Evolutionary conservation across 2,888 invertebrate species (phyloP).

Genomic region (Ophion slaviceki): DNA sequence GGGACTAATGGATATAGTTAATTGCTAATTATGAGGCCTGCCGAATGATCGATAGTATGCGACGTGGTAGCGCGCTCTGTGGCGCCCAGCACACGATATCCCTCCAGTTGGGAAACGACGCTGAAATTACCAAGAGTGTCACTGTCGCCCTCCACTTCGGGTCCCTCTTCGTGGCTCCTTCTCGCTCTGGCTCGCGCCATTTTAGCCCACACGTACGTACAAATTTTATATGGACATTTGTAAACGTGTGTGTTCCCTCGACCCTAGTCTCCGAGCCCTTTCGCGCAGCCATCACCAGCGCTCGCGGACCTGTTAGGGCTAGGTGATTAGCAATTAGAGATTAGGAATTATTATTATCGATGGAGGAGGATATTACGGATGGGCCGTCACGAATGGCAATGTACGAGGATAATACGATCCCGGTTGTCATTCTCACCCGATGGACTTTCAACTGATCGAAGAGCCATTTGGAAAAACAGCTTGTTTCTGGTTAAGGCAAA

Average conservation of each 20-base stretch:
- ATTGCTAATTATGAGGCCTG: conserved; percentile 84
- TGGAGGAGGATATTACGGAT: conserved; percentile 28
- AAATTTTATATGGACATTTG: conserved; percentile 7
- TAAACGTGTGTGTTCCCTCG: conserved; percentile 9
- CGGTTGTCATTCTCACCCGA: background rate
- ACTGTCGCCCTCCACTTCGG: conserved; percentile 72
- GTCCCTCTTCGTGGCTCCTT: conserved; percentile 42
- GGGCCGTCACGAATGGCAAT: conserved; percentile 14
- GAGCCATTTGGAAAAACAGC: background rate
- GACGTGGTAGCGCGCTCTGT: conserved; percentile 73
- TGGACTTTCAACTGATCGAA: background rate
- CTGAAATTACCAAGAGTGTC: conserved; percentile 79
- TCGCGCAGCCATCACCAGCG: conserved; percentile 33
- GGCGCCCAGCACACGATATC: conserved; percentile 69
- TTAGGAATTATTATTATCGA: conserved; percentile 75
- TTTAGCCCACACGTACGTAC: conserved; percentile 8
- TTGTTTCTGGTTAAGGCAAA: background rate
- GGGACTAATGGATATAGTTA: conserved; percentile 84
- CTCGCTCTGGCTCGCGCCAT: conserved; percentile 56
- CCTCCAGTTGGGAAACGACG: conserved; percentile 70
- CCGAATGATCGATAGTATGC: conserved; percentile 82
- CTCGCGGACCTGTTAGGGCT: conserved; percentile 71
- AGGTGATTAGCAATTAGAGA: conserved; percentile 77
- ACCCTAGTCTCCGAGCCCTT: conserved; percentile 44
- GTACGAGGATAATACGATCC: background rate